These are phyloP conservation scores for Ectemnius lituratus DNA, from an alignment of 2,888 invertebrate genomes.

Conservation along the genomic window DNA sequence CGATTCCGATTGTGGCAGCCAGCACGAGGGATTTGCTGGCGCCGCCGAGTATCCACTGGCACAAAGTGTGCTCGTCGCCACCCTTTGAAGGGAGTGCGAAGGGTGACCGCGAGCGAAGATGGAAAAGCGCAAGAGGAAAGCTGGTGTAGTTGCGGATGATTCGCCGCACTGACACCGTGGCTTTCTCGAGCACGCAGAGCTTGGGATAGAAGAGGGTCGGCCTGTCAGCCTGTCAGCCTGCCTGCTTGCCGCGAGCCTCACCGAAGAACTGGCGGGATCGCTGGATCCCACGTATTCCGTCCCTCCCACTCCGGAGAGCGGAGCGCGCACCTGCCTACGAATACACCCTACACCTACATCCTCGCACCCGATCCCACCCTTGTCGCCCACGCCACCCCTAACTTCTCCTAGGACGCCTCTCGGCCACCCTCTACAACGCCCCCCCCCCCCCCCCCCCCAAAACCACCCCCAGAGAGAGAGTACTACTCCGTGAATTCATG, in stretches of 20 bases:
- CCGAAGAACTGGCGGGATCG: slow-evolving; percentile 70
- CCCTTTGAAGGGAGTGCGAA: background rate
- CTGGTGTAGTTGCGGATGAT: background rate
- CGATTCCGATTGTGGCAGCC: no score
- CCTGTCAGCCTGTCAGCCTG: slow-evolving; percentile 55
- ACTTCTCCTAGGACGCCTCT: background rate
- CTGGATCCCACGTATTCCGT: slow-evolving; percentile 45
- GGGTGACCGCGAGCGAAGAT: background rate
- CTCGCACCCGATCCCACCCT: slow-evolving; percentile 31
- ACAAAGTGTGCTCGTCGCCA: background rate
- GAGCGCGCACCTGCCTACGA: slow-evolving; percentile 44
- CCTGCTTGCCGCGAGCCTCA: slow-evolving; percentile 66
- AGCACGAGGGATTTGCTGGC: background rate
- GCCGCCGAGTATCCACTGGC: background rate
- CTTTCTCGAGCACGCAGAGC: background rate
- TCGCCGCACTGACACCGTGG: background rate
- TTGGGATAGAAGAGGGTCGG: slow-evolving; percentile 35
- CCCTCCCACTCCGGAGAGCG: slow-evolving; percentile 32
- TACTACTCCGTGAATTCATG: no score
- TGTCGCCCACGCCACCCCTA: slow-evolving; percentile 29
- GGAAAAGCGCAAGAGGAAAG: no score
- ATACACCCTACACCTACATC: slow-evolving; percentile 40
- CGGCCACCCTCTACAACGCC: slow-evolving; percentile 12
- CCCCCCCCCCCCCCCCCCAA: background rate
- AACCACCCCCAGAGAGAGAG: background rate